Conservation (phyloP, 2,888 invertebrate genomes). For the Perizoma flavofasciatum region DNA sequence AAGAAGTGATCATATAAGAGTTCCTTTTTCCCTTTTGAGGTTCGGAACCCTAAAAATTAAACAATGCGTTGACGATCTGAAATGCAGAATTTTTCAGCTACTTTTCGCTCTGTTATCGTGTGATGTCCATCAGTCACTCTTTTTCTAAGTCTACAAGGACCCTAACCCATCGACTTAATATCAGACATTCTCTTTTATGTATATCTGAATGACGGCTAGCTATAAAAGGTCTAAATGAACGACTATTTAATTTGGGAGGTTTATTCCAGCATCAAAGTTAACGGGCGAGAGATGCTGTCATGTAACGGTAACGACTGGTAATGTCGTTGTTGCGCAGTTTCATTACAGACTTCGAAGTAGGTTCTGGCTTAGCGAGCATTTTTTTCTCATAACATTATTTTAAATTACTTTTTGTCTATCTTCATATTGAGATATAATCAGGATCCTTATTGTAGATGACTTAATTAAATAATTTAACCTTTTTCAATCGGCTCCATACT, state of each 20-base stretch:
- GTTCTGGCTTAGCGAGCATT: conserved; percentile 9
- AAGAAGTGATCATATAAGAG: too few relatives aligned
- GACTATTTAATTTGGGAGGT: conserved; percentile 32
- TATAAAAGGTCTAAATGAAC: conserved; percentile 34
- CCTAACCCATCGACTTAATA: conserved; percentile 20
- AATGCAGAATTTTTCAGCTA: too few relatives aligned
- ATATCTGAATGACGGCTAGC: conserved; percentile 31
- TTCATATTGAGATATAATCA: background rate
- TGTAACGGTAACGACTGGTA: conserved; percentile 19
- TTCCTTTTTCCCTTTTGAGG: too few relatives aligned
- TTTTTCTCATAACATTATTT: conserved; percentile 12
- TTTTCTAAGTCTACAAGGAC: background rate
- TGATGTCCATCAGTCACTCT: too few relatives aligned
- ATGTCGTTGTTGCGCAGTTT: conserved; percentile 18
- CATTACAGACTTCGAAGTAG: conserved; percentile 12
- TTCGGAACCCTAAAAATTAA: too few relatives aligned
- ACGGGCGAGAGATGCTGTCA: conserved; percentile 19
- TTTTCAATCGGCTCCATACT: too few relatives aligned
- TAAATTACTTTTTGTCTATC: background rate
- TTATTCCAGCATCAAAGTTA: conserved; percentile 34
- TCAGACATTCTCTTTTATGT: conserved; percentile 28
- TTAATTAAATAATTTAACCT: too few relatives aligned
- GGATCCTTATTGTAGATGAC: too few relatives aligned
- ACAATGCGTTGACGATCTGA: too few relatives aligned
- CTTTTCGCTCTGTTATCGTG: too few relatives aligned